phyloP scores from a whole-genome alignment of 2,888 invertebrate species.

The Drosophila aldrichi region DNA sequence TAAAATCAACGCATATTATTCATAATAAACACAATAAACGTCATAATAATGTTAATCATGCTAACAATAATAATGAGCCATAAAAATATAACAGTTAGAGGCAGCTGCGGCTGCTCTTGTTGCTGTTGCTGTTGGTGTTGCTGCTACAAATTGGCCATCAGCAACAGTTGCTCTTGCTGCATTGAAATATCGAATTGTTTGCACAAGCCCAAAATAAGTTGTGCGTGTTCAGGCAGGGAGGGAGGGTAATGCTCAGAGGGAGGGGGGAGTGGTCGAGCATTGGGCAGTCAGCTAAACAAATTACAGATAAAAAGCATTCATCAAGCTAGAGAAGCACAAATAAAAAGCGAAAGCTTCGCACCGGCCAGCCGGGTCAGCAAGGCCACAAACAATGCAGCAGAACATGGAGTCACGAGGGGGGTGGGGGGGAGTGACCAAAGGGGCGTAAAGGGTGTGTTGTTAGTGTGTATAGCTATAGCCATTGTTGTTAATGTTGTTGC shows the following conservation, averaged over 20 bases:
- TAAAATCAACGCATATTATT: constrained; percentile 45
- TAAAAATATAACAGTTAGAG: constrained; percentile 55
- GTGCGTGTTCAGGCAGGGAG: not conserved
- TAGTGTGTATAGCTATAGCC: not conserved
- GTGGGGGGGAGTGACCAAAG: not conserved
- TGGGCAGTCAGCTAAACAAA: not conserved
- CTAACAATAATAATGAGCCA: constrained; percentile 65
- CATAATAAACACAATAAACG: constrained; percentile 51
- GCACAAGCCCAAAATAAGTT: constrained; percentile 8
- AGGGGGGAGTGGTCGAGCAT: not conserved
- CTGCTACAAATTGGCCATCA: constrained; percentile 71
- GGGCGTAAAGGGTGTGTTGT: not conserved
- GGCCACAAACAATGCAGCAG: constrained; percentile 37
- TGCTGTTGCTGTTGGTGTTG: constrained; percentile 14
- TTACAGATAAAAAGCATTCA: constrained; percentile 25
- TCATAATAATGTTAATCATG: constrained; percentile 54
- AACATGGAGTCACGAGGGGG: not conserved
- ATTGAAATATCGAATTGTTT: constrained; percentile 33
- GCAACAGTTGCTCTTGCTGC: constrained; percentile 48
- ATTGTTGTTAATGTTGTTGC: not conserved
- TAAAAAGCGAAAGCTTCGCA: constrained; percentile 55
- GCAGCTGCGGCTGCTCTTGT: constrained; percentile 21
- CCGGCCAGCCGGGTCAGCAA: constrained; percentile 46
- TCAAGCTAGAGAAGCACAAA: constrained; percentile 7
- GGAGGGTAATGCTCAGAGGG: not conserved